Conservation (phyloP, 1,140 invertebrate genomes). For the Meloidogyne exigua region DNA sequence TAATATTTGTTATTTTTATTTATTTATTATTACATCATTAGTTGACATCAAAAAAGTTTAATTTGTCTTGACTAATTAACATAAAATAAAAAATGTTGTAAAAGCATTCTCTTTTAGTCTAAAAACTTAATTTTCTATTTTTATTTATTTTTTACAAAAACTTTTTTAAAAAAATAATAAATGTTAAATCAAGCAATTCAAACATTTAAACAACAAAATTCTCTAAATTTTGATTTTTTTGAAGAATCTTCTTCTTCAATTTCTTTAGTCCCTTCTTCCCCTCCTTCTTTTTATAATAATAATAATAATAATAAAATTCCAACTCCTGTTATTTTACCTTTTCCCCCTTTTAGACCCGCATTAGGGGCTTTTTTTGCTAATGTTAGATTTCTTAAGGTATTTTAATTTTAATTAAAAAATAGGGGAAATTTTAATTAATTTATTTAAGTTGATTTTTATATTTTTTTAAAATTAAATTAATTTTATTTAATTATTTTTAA, state of each 20-base stretch:
- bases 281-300: conserved; percentile 1
- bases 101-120: not conserved
- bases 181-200: conserved; percentile 10
- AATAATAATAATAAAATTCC: not conserved
- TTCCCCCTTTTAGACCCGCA: conserved; percentile 8
- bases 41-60: not conserved
- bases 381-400: conserved; percentile 15
- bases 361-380: conserved; percentile 19
- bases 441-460: not conserved
- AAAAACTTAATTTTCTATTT: not conserved
- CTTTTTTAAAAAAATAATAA: not conserved
- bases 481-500: not conserved
- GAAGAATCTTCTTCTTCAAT: conserved; percentile 1
- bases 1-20: no score
- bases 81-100: not conserved
- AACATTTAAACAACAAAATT: conserved; percentile 10
- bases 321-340: not conserved
- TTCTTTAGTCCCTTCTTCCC: not conserved
- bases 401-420: no score
- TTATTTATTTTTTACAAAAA: not conserved
- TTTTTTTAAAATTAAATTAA: not conserved
- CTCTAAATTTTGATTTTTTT: not conserved
- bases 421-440: not conserved
- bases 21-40: not conserved
- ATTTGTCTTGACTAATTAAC: not conserved